Conservation (phyloP, 2,888 invertebrate genomes). For the Phragmatobia fuliginosa region DNA sequence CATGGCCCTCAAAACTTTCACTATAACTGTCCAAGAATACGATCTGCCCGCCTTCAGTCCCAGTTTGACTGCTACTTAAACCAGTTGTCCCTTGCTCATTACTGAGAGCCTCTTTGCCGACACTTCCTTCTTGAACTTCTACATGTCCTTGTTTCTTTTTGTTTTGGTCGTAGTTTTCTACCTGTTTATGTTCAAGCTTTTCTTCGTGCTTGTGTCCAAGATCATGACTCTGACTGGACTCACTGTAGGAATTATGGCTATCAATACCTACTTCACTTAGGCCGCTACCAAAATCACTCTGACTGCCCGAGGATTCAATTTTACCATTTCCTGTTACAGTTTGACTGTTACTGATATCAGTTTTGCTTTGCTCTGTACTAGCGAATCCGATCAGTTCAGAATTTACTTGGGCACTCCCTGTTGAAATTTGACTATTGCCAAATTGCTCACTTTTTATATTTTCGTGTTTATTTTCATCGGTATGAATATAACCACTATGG, state of each 20-base stretch:
- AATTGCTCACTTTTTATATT: background rate
- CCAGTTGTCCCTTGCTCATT: background rate
- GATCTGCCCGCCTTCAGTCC: background rate
- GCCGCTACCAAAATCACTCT: background rate
- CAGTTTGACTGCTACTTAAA: constrained; percentile 2
- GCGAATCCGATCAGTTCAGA: background rate
- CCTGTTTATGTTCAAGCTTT: background rate
- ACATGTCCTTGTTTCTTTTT: background rate
- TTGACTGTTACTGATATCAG: background rate
- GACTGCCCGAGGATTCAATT: background rate
- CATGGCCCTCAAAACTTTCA: background rate
- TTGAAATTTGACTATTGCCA: background rate
- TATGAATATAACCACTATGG: background rate
- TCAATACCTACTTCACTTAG: background rate
- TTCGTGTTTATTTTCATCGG: background rate
- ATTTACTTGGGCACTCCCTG: background rate
- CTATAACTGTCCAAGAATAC: background rate
- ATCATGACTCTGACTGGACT: background rate
- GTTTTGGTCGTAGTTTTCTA: background rate
- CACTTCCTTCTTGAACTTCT: background rate
- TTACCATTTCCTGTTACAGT: background rate
- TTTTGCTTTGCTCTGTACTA: background rate
- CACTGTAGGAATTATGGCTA: background rate
- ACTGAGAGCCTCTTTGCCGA: background rate
- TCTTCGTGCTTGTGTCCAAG: background rate